A percentile compares a stretch with the other conserved stretches of the same genome.
These are phyloP conservation scores for Xiphydria camelus DNA, from an alignment of 2,888 invertebrate species.

Conservation along the genomic window DNA sequence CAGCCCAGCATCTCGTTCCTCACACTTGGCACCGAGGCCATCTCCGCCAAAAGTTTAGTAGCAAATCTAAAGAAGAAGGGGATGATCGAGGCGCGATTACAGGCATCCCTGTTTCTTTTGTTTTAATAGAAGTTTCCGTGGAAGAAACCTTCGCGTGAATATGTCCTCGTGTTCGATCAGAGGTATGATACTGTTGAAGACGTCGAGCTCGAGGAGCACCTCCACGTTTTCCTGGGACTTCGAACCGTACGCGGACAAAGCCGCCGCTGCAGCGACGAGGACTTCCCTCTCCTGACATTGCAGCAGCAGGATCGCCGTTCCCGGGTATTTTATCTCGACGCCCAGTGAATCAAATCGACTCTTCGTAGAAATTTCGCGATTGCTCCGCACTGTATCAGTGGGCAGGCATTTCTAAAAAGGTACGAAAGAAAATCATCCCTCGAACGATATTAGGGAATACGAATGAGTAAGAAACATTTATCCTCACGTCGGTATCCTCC, in stretches of 20 bases:
- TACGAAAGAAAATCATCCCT: neutral
- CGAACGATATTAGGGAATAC: neutral
- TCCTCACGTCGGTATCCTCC: conserved; percentile 4
- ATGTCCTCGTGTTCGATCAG: conserved; percentile 43
- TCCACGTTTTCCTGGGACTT: conserved; percentile 47
- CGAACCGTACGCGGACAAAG: conserved; percentile 60
- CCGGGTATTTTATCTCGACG: conserved; percentile 39
- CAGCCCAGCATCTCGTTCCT: conserved; percentile 58
- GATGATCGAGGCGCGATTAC: neutral
- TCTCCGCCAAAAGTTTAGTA: conserved; percentile 61
- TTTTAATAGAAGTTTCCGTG: neutral
- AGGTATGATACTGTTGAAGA: conserved; percentile 35
- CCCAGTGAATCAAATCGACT: conserved; percentile 34
- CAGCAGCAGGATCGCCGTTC: conserved; percentile 42
- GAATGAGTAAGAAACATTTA: too few relatives aligned
- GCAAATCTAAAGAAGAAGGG: conserved; percentile 58
- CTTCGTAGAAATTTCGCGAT: conserved; percentile 25
- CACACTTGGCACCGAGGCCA: conserved; percentile 59
- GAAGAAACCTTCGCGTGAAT: conserved; percentile 41
- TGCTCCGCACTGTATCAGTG: conserved; percentile 28
- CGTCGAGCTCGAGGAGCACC: conserved; percentile 39
- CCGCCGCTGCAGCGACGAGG: conserved; percentile 54
- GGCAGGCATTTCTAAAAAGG: conserved; percentile 27
- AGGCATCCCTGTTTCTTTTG: neutral
- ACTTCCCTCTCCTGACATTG: conserved; percentile 49